These are phyloP conservation scores for Hermaeophaga mercurialis DNA, from an alignment of 2,888 invertebrate genomes.

Conservation along the genomic window DNA sequence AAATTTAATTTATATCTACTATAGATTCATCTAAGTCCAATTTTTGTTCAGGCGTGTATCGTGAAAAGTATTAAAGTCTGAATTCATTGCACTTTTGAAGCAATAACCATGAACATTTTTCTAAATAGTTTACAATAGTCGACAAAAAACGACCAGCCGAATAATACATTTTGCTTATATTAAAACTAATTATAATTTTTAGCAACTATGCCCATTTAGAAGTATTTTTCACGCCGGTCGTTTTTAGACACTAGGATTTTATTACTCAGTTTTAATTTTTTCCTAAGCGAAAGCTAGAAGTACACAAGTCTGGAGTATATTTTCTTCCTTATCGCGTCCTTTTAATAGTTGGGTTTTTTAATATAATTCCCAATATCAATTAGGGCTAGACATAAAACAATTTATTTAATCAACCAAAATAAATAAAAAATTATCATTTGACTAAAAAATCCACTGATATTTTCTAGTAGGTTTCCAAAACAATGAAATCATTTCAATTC, in stretches of 20 bases:
- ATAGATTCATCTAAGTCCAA: conserved; percentile 33
- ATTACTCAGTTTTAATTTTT: conserved; percentile 46
- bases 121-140: conserved; percentile 40
- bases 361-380: conserved; percentile 5
- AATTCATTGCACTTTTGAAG: conserved; percentile 52
- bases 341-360: conserved; percentile 29
- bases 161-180: background rate
- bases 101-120: conserved; percentile 48
- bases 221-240: conserved; percentile 10
- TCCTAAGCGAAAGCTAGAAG: conserved; percentile 54
- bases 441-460: too few relatives aligned
- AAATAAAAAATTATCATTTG: background rate
- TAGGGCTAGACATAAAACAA: conserved; percentile 11
- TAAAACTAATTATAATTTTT: background rate
- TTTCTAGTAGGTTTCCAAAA: too few relatives aligned
- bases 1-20: conserved; percentile 36
- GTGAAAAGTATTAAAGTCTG: conserved; percentile 33
- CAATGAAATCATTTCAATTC: too few relatives aligned
- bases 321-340: conserved; percentile 29
- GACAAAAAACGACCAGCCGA: conserved; percentile 6
- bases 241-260: conserved; percentile 36
- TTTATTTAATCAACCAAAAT: background rate
- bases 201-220: conserved; percentile 1
- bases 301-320: conserved; percentile 40
- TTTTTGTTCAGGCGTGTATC: conserved; percentile 34